Base-by-base conservation (phyloP, 2,797 vertebrate species). In the Dicrostonyx torquatus region DNA sequence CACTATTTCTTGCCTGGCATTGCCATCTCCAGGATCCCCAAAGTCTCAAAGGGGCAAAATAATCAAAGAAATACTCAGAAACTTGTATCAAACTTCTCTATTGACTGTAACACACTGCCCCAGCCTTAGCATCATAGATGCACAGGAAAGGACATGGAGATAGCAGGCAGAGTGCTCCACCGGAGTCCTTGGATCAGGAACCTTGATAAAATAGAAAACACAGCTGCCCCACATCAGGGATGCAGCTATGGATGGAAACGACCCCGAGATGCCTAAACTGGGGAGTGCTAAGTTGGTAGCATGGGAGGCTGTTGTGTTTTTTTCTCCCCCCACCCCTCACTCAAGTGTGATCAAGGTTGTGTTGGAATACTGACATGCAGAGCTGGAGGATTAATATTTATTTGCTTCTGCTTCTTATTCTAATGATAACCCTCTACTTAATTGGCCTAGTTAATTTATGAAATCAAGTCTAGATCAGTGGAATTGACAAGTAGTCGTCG, bases 391-490 rank as follows among this genome's bases (percentile, higher is more conserved):
- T 98, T 98, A 98, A 97, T 98, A 98, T 98, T 98, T 98, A 97
- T 97, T 98, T 98, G 97, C 97, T 97, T 98, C 98, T 72, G 95
- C 94, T 97, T 98, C 97, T 97, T 97, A 97, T 98, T 98, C 97
- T 97, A 98, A 98, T 97, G 97, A 97, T 97, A 98, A 97, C 94
- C 98, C 96, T 98, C 91, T 93, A 96, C 89, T 98, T 98, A 98
- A 98, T 98, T 98, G 97, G 93, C 94, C 95, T 94, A 97, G 96
- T 97, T 98, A 98, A 98, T 98, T 98, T 98, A 98, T 97, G 97
- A 98, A 98, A 98, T 98, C 98, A 98, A 98, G 98, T 98, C 97
- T 97, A 98, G 97, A 98, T 98, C 98, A 97, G 97, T 95, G 96
- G 98, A 98, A 98, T 89, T 98, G 98, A 98, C 97, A 98, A 98